phyloP scores from a whole-genome alignment of 2,888 invertebrate genomes.

The Nemoura dubitans region DNA sequence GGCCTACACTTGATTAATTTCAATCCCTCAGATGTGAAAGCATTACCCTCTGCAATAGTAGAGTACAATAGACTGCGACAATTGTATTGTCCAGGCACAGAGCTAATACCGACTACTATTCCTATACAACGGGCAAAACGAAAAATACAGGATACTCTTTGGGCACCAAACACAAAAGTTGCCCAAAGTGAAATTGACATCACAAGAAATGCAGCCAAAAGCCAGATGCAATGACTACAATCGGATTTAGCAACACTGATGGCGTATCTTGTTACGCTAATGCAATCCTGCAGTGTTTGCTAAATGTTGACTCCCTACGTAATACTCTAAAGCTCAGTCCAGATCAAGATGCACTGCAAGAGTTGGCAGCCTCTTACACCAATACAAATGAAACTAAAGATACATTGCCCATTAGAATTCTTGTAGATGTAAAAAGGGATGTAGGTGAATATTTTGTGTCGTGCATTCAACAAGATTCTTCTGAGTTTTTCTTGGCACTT shows the following conservation, averaged over 20 bases:
- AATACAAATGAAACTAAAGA: not conserved
- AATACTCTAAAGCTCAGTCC: too few species aligned
- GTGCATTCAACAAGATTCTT: constrained; percentile 44
- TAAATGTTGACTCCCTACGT: constrained; percentile 32
- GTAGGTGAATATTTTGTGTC: constrained; percentile 32
- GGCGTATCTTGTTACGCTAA: constrained; percentile 45
- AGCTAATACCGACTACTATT: not conserved
- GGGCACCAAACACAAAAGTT: not conserved
- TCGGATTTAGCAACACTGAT: constrained; percentile 45
- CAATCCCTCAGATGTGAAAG: constrained; percentile 49
- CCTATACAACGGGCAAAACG: not conserved
- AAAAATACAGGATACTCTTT: not conserved
- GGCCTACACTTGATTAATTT: constrained; percentile 53
- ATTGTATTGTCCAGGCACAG: constrained; percentile 45
- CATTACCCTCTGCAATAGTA: constrained; percentile 49
- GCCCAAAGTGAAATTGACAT: not conserved
- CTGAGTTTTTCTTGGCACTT: constrained; percentile 43
- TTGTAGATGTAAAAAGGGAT: not conserved
- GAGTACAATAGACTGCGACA: constrained; percentile 52
- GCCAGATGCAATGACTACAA: not conserved
- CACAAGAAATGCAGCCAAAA: not conserved
- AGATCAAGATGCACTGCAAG: too few species aligned
- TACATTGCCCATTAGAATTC: constrained; percentile 33
- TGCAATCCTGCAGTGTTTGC: constrained; percentile 46
- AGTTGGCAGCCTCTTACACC: not conserved